Conservation (phyloP, 2,888 invertebrate species). For the Drosophila borealis region DNA sequence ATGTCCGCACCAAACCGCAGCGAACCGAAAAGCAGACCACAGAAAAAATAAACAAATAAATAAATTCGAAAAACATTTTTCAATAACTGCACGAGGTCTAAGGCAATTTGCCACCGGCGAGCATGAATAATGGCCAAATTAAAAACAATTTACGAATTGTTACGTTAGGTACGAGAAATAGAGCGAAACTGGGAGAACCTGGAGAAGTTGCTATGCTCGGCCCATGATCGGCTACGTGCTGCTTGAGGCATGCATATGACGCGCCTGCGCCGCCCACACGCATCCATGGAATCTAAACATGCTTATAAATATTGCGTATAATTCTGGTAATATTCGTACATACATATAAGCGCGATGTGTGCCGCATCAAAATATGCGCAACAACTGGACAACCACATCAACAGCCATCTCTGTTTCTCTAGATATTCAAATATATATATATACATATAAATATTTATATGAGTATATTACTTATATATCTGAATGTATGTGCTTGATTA, state of each 20-base stretch:
- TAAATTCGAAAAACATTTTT: conserved; percentile 31
- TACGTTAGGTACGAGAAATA: conserved; percentile 20
- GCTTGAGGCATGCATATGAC: conserved; percentile 28
- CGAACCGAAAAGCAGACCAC: background rate
- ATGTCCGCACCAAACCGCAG: background rate
- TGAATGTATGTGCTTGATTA: conserved; percentile 11
- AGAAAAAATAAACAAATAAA: conserved; percentile 29
- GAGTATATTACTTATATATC: conserved; percentile 15
- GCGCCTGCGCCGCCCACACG: conserved; percentile 32
- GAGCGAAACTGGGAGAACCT: conserved; percentile 10
- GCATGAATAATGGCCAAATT: conserved; percentile 33
- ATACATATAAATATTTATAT: conserved; percentile 12
- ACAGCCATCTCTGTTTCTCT: conserved; percentile 21
- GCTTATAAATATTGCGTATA: conserved; percentile 35
- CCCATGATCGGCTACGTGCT: conserved; percentile 3
- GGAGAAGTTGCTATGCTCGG: conserved; percentile 23
- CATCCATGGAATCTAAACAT: conserved; percentile 56
- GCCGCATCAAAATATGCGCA: conserved; percentile 63
- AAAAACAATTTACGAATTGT: background rate
- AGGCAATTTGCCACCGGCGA: conserved; percentile 42
- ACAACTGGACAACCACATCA: conserved; percentile 64
- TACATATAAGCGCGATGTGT: conserved; percentile 30
- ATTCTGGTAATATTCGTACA: conserved; percentile 22
- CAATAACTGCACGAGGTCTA: conserved; percentile 30
- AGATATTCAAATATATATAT: conserved; percentile 11